Percentiles rank a stretch among this genome's conserved stretches.
phyloP scores from a whole-genome alignment of 64 coral and sea anemone species.

The Montipora sp. region DNA sequence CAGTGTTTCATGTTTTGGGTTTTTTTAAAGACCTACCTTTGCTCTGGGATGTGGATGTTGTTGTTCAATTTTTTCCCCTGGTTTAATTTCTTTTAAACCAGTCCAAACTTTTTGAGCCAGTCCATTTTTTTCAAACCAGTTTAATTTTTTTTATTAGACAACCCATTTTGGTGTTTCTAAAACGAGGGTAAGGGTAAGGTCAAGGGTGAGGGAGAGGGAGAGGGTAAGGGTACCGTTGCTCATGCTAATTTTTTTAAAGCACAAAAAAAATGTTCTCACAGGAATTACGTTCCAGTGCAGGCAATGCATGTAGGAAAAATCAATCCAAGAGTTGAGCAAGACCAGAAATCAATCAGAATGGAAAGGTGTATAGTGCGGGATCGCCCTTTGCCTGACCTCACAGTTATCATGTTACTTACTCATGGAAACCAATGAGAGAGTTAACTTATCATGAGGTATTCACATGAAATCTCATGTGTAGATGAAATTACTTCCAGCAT shows the following conservation, averaged over 20 bases:
- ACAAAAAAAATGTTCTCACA: slow-evolving; percentile 1
- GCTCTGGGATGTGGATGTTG: too few species aligned
- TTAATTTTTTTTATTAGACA: too few species aligned
- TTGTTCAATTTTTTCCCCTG: too few species aligned
- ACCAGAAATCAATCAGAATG: slow-evolving; percentile 16
- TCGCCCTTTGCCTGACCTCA: not conserved
- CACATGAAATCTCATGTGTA: slow-evolving; percentile 1
- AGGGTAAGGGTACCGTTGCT: not conserved
- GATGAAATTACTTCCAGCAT: slow-evolving; percentile 11
- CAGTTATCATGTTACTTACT: not conserved
- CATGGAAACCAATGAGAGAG: not conserved
- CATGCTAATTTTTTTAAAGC: not conserved
- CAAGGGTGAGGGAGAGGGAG: not conserved
- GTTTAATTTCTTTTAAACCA: too few species aligned
- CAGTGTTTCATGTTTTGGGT: too few species aligned
- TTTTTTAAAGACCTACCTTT: too few species aligned
- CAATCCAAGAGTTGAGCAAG: slow-evolving; percentile 18
- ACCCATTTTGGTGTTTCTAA: too few species aligned
- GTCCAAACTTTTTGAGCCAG: too few species aligned
- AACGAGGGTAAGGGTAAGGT: not conserved
- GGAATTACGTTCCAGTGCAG: not conserved
- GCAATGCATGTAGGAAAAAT: slow-evolving; percentile 2
- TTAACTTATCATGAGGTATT: not conserved
- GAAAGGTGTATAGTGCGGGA: not conserved
- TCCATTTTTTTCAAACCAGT: too few species aligned